phyloP scores from a whole-genome alignment of 64 coral and sea anemone genomes.

The Catalaphyllia jardinei region DNA sequence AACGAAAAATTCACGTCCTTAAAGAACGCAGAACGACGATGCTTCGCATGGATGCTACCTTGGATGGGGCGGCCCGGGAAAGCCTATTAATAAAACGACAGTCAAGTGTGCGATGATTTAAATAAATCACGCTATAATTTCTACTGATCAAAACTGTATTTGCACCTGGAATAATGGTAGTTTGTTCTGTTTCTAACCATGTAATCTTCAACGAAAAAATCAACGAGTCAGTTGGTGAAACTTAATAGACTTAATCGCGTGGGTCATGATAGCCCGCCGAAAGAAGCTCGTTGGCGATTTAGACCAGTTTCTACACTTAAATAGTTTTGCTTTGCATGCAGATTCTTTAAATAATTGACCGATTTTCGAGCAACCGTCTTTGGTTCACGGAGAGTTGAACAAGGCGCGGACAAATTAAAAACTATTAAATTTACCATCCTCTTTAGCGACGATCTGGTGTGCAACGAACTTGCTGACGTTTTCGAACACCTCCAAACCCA shows the following conservation, averaged over 20 bases:
- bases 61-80: background rate
- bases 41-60: background rate
- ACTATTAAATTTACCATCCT: conserved; percentile 5
- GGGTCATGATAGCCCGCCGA: background rate
- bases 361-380: background rate
- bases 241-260: background rate
- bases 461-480: conserved; percentile 28
- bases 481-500: conserved; percentile 57
- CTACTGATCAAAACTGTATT: no score
- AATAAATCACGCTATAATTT: no score
- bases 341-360: background rate
- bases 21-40: background rate
- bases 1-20: background rate
- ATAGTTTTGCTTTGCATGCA: background rate
- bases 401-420: background rate
- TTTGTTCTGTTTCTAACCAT: no score
- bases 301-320: background rate
- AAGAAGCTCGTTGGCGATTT: background rate
- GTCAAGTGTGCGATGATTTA: no score
- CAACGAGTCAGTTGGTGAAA: background rate
- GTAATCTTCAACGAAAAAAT: no score
- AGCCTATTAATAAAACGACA: no score
- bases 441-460: background rate
- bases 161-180: no score
- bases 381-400: background rate